Evolutionary conservation across 2,797 vertebrate genomes (phyloP).

Genomic region (Sebastes cheni): DNA sequence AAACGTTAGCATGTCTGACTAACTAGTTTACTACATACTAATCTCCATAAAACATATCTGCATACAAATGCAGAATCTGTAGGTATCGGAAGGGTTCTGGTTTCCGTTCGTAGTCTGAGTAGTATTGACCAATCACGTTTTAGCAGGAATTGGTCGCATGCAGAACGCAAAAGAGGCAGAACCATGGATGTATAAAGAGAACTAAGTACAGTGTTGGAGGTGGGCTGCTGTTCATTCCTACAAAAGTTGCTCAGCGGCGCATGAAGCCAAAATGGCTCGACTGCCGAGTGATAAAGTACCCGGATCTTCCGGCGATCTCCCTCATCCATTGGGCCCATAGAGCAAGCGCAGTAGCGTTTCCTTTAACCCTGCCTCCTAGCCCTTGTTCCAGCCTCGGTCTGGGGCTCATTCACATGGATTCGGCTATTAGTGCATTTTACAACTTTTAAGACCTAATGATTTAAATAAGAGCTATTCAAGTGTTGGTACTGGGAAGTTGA

Average conservation of each 20-base stretch:
- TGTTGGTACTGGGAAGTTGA: accelerated
- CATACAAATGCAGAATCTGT: not conserved
- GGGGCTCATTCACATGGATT: no score
- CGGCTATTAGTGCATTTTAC: no score
- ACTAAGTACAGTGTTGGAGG: accelerated
- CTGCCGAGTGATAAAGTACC: no score
- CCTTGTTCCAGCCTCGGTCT: no score
- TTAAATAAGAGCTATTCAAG: accelerated
- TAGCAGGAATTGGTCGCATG: not conserved
- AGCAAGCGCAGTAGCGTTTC: accelerated
- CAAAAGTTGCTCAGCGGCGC: no score
- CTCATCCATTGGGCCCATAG: no score
- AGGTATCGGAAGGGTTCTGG: not conserved
- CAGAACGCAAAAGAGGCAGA: not conserved
- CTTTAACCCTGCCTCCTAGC: no score
- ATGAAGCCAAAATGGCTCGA: no score
- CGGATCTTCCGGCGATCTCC: no score
- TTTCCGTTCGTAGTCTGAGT: not conserved
- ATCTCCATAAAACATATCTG: not conserved
- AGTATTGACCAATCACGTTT: not conserved
- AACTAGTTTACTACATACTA: not conserved
- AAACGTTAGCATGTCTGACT: not conserved
- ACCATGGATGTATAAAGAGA: no score
- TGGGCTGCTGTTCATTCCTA: no score
- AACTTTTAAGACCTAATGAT: no score